Percentiles rank a stretch among this genome's conserved stretches.
These are phyloP conservation scores for Atrina japonica DNA, from an alignment of 2,888 invertebrate genomes.

Conservation along the genomic window DNA sequence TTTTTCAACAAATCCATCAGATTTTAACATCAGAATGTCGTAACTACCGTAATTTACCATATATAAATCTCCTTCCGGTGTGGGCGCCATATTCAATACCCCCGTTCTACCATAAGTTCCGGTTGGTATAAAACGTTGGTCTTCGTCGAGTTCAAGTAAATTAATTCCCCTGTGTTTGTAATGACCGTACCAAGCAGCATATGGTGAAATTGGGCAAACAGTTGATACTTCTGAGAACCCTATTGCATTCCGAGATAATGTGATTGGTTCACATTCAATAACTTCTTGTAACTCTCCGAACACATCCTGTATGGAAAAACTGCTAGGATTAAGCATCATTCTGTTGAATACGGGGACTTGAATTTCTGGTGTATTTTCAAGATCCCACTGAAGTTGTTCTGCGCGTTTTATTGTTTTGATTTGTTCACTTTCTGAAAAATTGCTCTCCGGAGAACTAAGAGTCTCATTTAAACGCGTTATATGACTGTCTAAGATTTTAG, in stretches of 20 bases:
- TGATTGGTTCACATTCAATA: slow-evolving; percentile 12
- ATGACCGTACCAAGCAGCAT: slow-evolving; percentile 18
- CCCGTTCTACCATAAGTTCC: slow-evolving; percentile 9
- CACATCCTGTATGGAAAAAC: slow-evolving; percentile 5
- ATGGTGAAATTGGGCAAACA: slow-evolving; percentile 17
- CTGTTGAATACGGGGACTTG: slow-evolving; percentile 10
- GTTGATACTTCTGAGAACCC: slow-evolving; percentile 22
- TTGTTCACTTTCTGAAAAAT: neutral
- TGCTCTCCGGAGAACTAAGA: neutral
- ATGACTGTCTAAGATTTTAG: slow-evolving; percentile 9
- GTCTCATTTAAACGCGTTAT: neutral
- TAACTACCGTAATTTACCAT: slow-evolving; percentile 18
- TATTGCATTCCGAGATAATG: slow-evolving; percentile 2
- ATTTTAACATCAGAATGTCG: slow-evolving; percentile 17
- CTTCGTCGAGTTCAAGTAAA: slow-evolving; percentile 14
- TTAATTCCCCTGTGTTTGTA: slow-evolving; percentile 19
- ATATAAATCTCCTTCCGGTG: slow-evolving; percentile 21
- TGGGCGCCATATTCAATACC: slow-evolving; percentile 15
- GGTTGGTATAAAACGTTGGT: slow-evolving; percentile 4
- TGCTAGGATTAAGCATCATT: slow-evolving; percentile 17
- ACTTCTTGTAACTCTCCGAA: slow-evolving; percentile 22
- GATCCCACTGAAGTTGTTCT: neutral
- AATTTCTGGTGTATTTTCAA: slow-evolving; percentile 15
- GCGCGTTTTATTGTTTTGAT: slow-evolving; percentile 6
- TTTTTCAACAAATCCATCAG: slow-evolving; percentile 15